These are phyloP conservation scores for Tarsius wallacei DNA, from an alignment of 2,797 vertebrate genomes.

Conservation along the genomic window DNA sequence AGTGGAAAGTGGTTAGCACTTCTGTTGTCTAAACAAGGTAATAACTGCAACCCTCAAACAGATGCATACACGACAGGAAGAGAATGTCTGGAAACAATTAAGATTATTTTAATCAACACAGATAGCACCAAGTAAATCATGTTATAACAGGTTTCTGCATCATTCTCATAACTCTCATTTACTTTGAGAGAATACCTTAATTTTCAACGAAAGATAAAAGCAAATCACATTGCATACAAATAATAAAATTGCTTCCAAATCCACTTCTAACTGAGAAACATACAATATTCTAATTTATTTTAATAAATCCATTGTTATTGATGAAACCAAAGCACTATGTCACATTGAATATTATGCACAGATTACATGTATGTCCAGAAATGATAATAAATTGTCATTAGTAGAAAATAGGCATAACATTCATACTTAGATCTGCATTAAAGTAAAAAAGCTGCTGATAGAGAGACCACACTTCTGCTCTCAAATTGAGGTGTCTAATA, in stretches of 20 bases:
- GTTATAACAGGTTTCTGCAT: neutral
- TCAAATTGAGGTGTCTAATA: neutral
- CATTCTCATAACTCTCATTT: neutral
- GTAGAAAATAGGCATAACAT: neutral
- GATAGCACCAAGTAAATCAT: neutral
- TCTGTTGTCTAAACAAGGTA: neutral
- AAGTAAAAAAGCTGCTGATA: neutral
- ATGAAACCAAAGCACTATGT: neutral
- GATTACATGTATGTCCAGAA: neutral
- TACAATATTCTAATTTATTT: neutral
- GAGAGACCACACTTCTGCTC: neutral
- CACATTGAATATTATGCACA: neutral
- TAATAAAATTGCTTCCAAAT: neutral
- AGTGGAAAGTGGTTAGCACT: neutral
- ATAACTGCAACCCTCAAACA: neutral
- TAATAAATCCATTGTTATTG: neutral
- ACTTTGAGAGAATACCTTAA: neutral
- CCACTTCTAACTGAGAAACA: neutral
- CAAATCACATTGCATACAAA: neutral
- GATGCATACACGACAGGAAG: neutral
- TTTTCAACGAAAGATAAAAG: neutral
- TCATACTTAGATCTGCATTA: neutral
- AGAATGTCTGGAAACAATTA: neutral
- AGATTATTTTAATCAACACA: neutral
- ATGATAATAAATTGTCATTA: neutral